Evolutionary conservation across 2,888 invertebrate genomes (phyloP), one percentile per base, ranked within the genome.

Genomic region (Aquatica leii): DNA sequence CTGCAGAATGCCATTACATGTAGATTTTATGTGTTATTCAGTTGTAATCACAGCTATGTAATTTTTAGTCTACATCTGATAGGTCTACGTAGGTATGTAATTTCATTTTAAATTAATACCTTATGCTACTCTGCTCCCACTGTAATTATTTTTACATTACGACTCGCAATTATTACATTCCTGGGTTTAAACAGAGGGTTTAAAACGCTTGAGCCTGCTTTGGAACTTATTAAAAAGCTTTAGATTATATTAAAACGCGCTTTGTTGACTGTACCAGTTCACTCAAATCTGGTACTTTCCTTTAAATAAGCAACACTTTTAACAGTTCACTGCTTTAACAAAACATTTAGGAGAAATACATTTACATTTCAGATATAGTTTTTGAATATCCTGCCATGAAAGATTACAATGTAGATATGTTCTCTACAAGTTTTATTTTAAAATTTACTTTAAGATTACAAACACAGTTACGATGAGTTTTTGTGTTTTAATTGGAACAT

Each of bases 1-100:
- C 71, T 75, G 73, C 74, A 69, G 74, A 73, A 76, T 71, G 73
- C 76, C 77, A 74, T 77, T 76, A 77, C 75, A 76, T 72, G 73
- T 72, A 74, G 73, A 73, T 76, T 76, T 75, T 73, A 74, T 74
- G 74, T 73, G 74, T 74, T 76, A 75, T 76, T 77, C 73, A 69
- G 73, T 74, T 75, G 74, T 77, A 77, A 77, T 76, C 75, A 75
- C 74, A 62, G 73, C 72, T 69, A 73, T 72, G 74, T 76, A 76
- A 76, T 77, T 77, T 72, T 73, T 74, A 67, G 63, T 61, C 61
- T 60, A 48, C 57, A 65, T 62, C 59, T 65, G 62, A 65, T 59
- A 65, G 65, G 56, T 65, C 53, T 48, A 37, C 52, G 58, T 50
- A 65, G 59, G 62, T 62, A 61, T 48, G 54, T 62, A 65, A 67